Conservation (phyloP, 2,888 invertebrate genomes). For the Drosophila diplacantha region DNA sequence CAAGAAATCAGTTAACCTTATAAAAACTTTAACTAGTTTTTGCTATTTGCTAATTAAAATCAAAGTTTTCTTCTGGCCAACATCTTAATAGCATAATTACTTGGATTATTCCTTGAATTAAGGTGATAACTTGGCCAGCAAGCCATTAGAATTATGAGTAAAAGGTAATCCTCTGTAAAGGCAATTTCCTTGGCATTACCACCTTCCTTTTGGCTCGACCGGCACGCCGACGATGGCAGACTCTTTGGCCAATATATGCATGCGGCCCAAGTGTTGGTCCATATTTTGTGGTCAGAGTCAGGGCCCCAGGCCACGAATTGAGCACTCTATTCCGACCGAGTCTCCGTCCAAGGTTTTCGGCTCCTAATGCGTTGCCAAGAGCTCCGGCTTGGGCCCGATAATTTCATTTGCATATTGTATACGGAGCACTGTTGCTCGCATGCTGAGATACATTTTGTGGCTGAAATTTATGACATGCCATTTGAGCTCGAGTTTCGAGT, state of each 20-base stretch:
- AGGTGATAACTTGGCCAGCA: background rate
- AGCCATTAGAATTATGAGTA: background rate
- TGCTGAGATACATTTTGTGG: conserved; percentile 39
- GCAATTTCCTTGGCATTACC: conserved; percentile 20
- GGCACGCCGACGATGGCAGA: conserved; percentile 12
- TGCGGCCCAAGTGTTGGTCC: conserved; percentile 19
- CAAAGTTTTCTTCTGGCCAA: background rate
- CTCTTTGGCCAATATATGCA: conserved; percentile 23
- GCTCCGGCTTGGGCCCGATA: conserved; percentile 31
- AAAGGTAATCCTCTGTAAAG: conserved; percentile 9
- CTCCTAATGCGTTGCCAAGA: conserved; percentile 38
- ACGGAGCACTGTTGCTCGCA: conserved; percentile 22
- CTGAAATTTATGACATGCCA: conserved; percentile 52
- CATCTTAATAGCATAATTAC: background rate
- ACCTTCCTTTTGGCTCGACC: conserved; percentile 10
- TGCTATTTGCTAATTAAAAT: no score
- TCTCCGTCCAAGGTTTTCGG: conserved; percentile 8
- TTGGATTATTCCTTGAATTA: background rate
- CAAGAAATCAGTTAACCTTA: no score
- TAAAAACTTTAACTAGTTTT: no score
- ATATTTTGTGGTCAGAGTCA: conserved; percentile 19
- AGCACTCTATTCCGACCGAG: conserved; percentile 32
- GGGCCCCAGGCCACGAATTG: conserved; percentile 15
- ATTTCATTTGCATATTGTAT: conserved; percentile 64
- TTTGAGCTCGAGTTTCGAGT: conserved; percentile 34